Evolutionary conservation across 2,888 invertebrate species (phyloP), one percentile per base, ranked within the genome.

Genomic region (Leuctra nigra): DNA sequence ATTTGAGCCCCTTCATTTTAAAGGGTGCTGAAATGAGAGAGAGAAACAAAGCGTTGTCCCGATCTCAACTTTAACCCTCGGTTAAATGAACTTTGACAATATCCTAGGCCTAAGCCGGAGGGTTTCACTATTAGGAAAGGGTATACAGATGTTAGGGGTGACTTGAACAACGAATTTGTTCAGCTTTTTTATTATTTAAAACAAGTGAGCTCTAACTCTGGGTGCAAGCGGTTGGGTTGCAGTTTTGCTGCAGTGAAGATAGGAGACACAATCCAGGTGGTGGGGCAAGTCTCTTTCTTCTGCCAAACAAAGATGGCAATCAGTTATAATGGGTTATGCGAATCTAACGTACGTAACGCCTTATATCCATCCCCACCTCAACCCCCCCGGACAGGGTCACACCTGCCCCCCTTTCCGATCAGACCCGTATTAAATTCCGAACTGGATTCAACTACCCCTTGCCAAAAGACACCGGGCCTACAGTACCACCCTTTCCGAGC

Each of bases 151-250:
- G 50, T 20, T 50, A 29, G 22, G 50, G 50, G 50, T 50, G 50
- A 50, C 22, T 50, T 22, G 14, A 33, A 33, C 50, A 35, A 48
- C 50, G 50, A 29, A 33, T 50, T 50, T 33, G 50, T 29, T 50
- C 50, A 33, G 33, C 50, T 29, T 50, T 50, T 50, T 50, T 50
- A 50, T 50, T 50, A 50, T 50, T 50, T 50, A 33, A 50, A 50
- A 33, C 50, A 50, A 50, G 50, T 50, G 33, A 16, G 16, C 3
- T 48, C 18, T 29, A 29, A 2, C 29, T 7, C 22, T 13, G 23
- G 39, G n/a, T 16, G 20, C 11, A 11, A 41, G 18, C 18, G 41
- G 33, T 50, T 50, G 13, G 20, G 22, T 44, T 23, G 33, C 50
- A n/a, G n/a, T n/a, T 48, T 29, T 48, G 18, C 25, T 48, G 16